A percentile compares a stretch with the other conserved stretches of the same genome.
phyloP scores from a whole-genome alignment of 2,888 invertebrate genomes.

The Dioctria linearis region DNA sequence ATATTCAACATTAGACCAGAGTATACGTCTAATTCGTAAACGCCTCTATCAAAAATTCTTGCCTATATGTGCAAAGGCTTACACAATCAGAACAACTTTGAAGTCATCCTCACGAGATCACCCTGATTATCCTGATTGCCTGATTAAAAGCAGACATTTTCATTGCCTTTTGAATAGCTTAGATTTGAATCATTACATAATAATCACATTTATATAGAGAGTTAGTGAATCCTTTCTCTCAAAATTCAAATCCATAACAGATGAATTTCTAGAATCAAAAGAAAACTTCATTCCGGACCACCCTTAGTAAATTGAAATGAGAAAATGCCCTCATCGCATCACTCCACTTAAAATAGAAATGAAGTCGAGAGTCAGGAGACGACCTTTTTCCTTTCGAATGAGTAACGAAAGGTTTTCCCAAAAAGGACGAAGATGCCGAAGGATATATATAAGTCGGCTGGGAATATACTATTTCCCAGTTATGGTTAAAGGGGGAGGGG shows the following conservation, averaged over 20 bases:
- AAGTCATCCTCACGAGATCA: no score
- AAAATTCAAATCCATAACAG: constrained; percentile 27
- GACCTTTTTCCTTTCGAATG: constrained; percentile 36
- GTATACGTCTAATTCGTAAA: no score
- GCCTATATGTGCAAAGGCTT: no score
- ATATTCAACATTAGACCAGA: no score
- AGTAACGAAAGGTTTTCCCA: constrained; percentile 37
- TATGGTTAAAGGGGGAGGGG: not conserved
- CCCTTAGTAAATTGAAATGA: constrained; percentile 35
- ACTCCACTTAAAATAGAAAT: constrained; percentile 19
- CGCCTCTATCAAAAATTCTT: no score
- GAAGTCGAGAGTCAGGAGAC: not conserved
- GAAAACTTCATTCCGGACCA: constrained; percentile 33
- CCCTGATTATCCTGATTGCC: no score
- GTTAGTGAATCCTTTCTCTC: no score
- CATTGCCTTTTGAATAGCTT: no score
- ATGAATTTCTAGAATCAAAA: constrained; percentile 29
- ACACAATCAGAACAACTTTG: no score
- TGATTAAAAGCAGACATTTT: no score
- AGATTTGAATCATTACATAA: no score
- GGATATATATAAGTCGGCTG: constrained; percentile 15
- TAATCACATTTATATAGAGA: no score
- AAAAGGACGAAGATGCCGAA: constrained; percentile 25
- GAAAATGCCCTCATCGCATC: constrained; percentile 3
- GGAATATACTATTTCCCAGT: constrained; percentile 27